phyloP scores from a whole-genome alignment of 2,113 vertebrate genomes.

The Cairina moschata region DNA sequence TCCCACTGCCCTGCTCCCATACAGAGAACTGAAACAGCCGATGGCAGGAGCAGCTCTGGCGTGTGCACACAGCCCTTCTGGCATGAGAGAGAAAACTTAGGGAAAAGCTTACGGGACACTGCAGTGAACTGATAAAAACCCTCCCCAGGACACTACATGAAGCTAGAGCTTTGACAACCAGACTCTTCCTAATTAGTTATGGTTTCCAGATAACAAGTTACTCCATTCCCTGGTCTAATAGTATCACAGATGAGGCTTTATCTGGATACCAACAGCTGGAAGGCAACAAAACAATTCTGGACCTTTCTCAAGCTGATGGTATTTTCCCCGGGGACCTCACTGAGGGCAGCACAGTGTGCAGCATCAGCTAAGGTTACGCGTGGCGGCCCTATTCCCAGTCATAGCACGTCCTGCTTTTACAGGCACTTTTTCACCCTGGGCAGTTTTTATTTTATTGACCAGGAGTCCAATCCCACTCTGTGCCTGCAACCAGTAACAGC shows the following conservation, averaged over 20 bases:
- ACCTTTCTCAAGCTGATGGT: neutral
- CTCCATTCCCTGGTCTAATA: neutral
- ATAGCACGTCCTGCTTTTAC: neutral
- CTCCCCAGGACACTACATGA: neutral
- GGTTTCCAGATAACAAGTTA: neutral
- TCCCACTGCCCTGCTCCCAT: neutral
- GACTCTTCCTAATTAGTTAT: neutral
- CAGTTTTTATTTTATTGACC: neutral
- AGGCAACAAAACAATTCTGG: neutral
- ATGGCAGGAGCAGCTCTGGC: neutral
- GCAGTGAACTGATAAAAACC: rapidly evolving
- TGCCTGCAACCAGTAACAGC: neutral
- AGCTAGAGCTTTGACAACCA: neutral
- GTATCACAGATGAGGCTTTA: neutral
- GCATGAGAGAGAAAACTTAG: neutral
- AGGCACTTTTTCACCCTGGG: neutral
- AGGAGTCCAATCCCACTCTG: neutral
- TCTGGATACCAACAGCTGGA: neutral
- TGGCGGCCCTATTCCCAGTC: neutral
- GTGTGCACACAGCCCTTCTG: neutral
- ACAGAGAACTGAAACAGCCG: neutral
- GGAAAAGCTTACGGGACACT: neutral
- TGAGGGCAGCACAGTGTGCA: neutral
- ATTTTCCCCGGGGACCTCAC: neutral
- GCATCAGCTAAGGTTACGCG: neutral